Conservation (phyloP, 2,888 invertebrate species). For the Chrysopilus asiliformis region DNA sequence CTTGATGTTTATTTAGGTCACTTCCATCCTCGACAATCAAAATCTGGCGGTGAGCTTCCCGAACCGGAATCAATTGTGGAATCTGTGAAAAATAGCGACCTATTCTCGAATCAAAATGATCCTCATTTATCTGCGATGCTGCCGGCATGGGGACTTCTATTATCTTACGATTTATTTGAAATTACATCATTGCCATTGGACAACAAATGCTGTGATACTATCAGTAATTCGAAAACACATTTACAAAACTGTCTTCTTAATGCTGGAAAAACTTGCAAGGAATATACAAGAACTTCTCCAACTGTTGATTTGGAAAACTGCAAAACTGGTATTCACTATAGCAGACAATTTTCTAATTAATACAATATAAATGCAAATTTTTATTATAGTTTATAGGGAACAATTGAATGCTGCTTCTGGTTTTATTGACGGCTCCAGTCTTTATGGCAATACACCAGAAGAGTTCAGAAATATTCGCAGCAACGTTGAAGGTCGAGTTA, state of each 20-base stretch:
- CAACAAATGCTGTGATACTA: slow-evolving; percentile 36
- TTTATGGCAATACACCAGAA: slow-evolving; percentile 67
- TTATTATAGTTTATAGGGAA: slow-evolving; percentile 32
- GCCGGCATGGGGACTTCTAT: slow-evolving; percentile 66
- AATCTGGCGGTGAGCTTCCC: slow-evolving; percentile 46
- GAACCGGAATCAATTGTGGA: slow-evolving; percentile 45
- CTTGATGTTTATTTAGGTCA: slow-evolving; percentile 12
- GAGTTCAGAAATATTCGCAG: slow-evolving; percentile 55
- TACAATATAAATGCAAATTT: too few relatives aligned
- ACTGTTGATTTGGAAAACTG: slow-evolving; percentile 47
- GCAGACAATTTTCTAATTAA: too few relatives aligned
- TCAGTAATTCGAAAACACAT: slow-evolving; percentile 4
- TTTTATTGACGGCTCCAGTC: slow-evolving; percentile 68
- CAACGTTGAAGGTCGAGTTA: slow-evolving; percentile 57
- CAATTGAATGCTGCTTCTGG: slow-evolving; percentile 77
- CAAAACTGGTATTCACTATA: slow-evolving; percentile 51
- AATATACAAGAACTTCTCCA: slow-evolving; percentile 59
- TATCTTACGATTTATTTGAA: slow-evolving; percentile 57
- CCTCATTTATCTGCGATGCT: slow-evolving; percentile 64
- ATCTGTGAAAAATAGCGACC: slow-evolving; percentile 42
- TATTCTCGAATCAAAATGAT: slow-evolving; percentile 42
- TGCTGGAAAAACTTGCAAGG: slow-evolving; percentile 40
- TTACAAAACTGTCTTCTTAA: slow-evolving; percentile 39
- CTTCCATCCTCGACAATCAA: slow-evolving; percentile 37
- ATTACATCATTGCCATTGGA: slow-evolving; percentile 47